Evolutionary conservation across 2,888 invertebrate genomes (phyloP), one percentile per base, ranked within the genome.

Genomic region (Byasa hedistus): DNA sequence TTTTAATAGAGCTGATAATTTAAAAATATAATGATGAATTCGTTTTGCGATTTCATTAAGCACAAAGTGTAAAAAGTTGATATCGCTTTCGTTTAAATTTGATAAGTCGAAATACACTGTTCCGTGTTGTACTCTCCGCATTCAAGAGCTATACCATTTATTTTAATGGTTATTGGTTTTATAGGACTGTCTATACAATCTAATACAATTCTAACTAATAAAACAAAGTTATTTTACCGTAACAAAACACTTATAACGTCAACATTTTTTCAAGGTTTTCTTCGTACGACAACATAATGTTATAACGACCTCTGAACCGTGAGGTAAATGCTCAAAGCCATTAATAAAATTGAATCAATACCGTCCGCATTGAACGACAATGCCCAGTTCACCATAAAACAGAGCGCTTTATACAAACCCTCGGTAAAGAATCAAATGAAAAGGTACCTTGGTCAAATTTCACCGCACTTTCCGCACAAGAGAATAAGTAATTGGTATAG

Each of bases 301-400:
- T 62, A 72, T 70, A 73, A 73, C 71, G 69, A 65, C 70, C 51
- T 69, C 61, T 69, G 62, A 66, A 71, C 71, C 69, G 70, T 66
- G 69, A 77, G 71, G 75, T 76, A 77, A 80, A 79, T 76, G 70
- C 76, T 72, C 76, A 73, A 69, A 75, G 68, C 82, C 81, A 85
- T 85, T 86, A 83, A 81, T 78, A 78, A 81, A 85, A 86, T 85
- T 85, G 79, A 83, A 83, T 85, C 84, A 85, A 80, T 77, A 78
- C 60, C n/a, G 76, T 69, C 73, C 73, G 75, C 77, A 84, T 81
- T 75, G 76, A 75, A 79, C 79, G 78, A 84, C 83, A 84, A 84
- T 82, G 70, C 79, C 75, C 76, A 77, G 79, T 64, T 79, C 73
- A 76, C 66, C 64, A 69, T 70, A 72, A 79, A 77, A 76, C 81